Conservation (phyloP, 2,113 vertebrate species). For the Tupaia chinensis region DNA sequence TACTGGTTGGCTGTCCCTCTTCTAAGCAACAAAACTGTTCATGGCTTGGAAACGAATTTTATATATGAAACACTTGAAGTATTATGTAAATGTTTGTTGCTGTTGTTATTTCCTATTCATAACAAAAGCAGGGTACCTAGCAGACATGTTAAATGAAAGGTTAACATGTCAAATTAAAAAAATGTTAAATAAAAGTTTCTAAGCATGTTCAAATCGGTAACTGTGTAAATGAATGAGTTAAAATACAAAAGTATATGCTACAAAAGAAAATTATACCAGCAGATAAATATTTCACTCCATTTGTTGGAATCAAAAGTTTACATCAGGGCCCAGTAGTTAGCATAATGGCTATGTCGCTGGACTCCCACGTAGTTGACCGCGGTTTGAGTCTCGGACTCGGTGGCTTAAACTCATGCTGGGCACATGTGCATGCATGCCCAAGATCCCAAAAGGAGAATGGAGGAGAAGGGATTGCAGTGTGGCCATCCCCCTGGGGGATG, state of each 20-base stretch:
- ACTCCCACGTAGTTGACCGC: too few relatives aligned
- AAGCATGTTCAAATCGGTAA: neutral
- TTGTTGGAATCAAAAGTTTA: neutral
- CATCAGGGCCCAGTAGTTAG: neutral
- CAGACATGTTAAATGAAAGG: neutral
- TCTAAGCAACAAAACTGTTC: neutral
- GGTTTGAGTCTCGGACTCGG: too few relatives aligned
- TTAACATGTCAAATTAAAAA: neutral
- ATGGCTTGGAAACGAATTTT: neutral
- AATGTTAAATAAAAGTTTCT: slow-evolving; percentile 13
- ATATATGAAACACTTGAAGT: neutral
- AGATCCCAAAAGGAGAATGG: too few relatives aligned
- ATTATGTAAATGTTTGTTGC: neutral
- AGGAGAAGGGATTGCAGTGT: too few relatives aligned
- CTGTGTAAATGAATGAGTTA: neutral
- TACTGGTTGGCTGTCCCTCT: neutral
- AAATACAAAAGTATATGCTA: slow-evolving; percentile 13
- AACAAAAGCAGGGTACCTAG: neutral
- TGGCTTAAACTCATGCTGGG: too few relatives aligned
- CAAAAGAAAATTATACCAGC: neutral
- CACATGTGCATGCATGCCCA: too few relatives aligned
- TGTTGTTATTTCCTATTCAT: slow-evolving; percentile 32
- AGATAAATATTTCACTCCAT: slow-evolving; percentile 44
- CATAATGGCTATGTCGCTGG: too few relatives aligned
- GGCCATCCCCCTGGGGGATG: too few relatives aligned